phyloP scores from a whole-genome alignment of 2,113 vertebrate genomes.

The Ranitomeya variabilis region DNA sequence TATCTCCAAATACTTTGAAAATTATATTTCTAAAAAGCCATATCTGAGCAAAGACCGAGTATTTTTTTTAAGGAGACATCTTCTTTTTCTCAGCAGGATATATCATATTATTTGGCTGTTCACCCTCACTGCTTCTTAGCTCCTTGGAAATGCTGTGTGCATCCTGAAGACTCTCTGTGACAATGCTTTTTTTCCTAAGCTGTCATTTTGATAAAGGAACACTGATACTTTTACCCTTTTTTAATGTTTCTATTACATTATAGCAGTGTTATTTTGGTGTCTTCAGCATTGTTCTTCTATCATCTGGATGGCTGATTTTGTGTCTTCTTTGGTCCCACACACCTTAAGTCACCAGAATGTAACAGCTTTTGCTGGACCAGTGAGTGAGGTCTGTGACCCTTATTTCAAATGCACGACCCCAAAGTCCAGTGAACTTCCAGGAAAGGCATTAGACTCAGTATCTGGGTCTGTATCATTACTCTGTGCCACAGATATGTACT shows the following conservation, averaged over 20 bases:
- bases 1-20: neutral
- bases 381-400: slow-evolving; percentile 60
- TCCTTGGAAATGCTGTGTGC: slow-evolving; percentile 49
- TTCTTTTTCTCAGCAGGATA: slow-evolving; percentile 50
- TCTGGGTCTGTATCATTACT: neutral
- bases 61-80: slow-evolving; percentile 18
- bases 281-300: slow-evolving; percentile 58
- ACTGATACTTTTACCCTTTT: slow-evolving; percentile 53
- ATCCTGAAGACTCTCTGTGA: slow-evolving; percentile 40
- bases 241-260: slow-evolving; percentile 58
- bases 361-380: slow-evolving; percentile 53
- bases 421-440: slow-evolving; percentile 48
- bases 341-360: slow-evolving; percentile 60
- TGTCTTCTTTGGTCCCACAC: slow-evolving; percentile 63
- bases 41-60: neutral
- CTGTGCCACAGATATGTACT: slow-evolving; percentile 7
- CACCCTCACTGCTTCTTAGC: slow-evolving; percentile 47
- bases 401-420: slow-evolving; percentile 62
- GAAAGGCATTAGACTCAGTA: slow-evolving; percentile 21
- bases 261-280: slow-evolving; percentile 63
- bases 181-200: neutral
- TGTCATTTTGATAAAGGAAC: slow-evolving; percentile 40
- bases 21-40: neutral
- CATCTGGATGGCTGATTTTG: slow-evolving; percentile 62
- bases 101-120: slow-evolving; percentile 55